Percentiles rank a stretch among this genome's conserved stretches.
phyloP scores from a whole-genome alignment of 2,888 invertebrate genomes.

The Drosophila subsilvestris region DNA sequence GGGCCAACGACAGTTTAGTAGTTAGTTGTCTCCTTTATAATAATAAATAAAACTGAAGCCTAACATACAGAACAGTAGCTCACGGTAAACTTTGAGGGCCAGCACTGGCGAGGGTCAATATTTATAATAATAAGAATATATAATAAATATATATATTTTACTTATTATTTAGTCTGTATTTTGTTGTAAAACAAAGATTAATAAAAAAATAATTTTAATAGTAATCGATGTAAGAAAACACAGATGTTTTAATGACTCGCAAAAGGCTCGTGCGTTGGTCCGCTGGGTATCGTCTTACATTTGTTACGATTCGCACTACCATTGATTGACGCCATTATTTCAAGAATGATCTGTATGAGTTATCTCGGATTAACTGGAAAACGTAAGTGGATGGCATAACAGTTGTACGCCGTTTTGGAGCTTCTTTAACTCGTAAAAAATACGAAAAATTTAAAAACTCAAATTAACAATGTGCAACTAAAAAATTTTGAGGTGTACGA shows the following conservation, averaged over 20 bases:
- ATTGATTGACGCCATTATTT: too few species aligned
- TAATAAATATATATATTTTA: slow-evolving; percentile 79
- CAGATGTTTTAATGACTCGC: slow-evolving; percentile 10
- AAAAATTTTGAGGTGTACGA: too few species aligned
- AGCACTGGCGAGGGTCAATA: slow-evolving; percentile 66
- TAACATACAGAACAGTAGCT: slow-evolving; percentile 48
- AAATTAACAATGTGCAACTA: too few species aligned
- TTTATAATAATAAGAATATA: slow-evolving; percentile 77
- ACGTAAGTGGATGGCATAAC: too few species aligned
- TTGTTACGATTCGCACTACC: too few species aligned
- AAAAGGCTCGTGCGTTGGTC: too few species aligned
- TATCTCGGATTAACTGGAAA: too few species aligned
- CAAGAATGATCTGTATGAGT: too few species aligned
- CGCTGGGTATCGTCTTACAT: too few species aligned
- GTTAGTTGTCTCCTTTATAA: slow-evolving; percentile 23
- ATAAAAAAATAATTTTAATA: slow-evolving; percentile 74
- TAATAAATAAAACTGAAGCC: slow-evolving; percentile 26
- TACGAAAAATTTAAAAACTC: too few species aligned
- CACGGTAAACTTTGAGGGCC: slow-evolving; percentile 73
- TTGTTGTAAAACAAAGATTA: slow-evolving; percentile 79
- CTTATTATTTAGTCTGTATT: slow-evolving; percentile 80
- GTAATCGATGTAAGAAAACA: slow-evolving; percentile 38
- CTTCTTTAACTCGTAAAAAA: too few species aligned
- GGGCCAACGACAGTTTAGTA: slow-evolving; percentile 17
- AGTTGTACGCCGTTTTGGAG: too few species aligned